phyloP scores from a whole-genome alignment of 2,888 invertebrate species.

The Aplocera efformata region DNA sequence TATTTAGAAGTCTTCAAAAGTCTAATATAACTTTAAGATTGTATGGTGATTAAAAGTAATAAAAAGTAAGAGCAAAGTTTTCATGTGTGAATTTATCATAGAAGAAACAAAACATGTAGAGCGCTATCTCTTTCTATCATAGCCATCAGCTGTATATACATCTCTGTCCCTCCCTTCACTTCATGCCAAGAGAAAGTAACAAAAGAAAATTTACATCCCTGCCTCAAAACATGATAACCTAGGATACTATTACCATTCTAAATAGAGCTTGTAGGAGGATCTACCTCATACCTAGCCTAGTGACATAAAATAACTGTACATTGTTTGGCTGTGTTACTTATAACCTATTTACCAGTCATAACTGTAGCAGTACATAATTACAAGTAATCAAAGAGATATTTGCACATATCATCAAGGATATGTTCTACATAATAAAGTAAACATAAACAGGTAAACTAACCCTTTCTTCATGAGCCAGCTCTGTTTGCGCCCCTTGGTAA shows the following conservation, averaged over 20 bases:
- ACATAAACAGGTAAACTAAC: conserved; percentile 76
- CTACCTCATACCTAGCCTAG: not conserved
- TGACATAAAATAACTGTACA: conserved; percentile 9
- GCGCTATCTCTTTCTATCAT: conserved; percentile 56
- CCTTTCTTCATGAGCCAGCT: conserved; percentile 80
- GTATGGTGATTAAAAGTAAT: conserved; percentile 17
- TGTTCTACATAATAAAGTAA: conserved; percentile 46
- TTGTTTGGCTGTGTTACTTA: conserved; percentile 30
- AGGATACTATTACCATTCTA: conserved; percentile 5
- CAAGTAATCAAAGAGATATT: conserved; percentile 42
- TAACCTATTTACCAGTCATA: conserved; percentile 54
- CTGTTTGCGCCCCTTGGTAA: conserved; percentile 70
- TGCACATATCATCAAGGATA: conserved; percentile 36
- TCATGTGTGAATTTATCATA: conserved; percentile 37
- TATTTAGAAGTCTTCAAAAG: no score
- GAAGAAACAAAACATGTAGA: conserved; percentile 42
- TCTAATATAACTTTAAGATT: not conserved
- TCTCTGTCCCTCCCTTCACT: conserved; percentile 75
- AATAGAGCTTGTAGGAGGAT: conserved; percentile 2
- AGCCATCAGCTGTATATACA: conserved; percentile 34
- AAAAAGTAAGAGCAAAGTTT: conserved; percentile 47
- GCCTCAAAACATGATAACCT: conserved; percentile 52
- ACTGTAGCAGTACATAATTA: conserved; percentile 34
- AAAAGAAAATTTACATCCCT: conserved; percentile 74
- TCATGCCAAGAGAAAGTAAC: conserved; percentile 77